Evolutionary conservation across 2,888 invertebrate species (phyloP).

Genomic region (Stictocephala bisonia): DNA sequence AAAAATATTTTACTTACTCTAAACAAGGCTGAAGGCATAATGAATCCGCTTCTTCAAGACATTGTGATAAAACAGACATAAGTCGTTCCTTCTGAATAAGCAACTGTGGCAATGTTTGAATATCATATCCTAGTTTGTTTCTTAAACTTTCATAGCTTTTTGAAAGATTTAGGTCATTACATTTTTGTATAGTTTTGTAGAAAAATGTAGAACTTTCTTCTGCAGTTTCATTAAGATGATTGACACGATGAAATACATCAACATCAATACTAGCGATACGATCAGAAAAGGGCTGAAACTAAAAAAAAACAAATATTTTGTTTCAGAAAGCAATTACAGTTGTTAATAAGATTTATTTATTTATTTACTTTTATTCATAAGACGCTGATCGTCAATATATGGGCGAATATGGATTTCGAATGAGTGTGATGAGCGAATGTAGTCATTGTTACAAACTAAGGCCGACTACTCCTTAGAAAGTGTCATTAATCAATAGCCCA

Average conservation of each 20-base stretch:
- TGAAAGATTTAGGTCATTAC: slow-evolving; percentile 89
- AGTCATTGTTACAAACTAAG: too few relatives aligned
- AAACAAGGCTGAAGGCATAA: slow-evolving; percentile 83
- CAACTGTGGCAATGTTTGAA: slow-evolving; percentile 84
- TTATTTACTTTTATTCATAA: too few relatives aligned
- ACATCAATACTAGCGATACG: slow-evolving; percentile 87
- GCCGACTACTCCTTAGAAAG: too few relatives aligned
- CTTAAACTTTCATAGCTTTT: slow-evolving; percentile 83
- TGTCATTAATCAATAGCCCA: too few relatives aligned
- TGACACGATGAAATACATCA: slow-evolving; percentile 87
- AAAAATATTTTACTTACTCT: slow-evolving; percentile 74
- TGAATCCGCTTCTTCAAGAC: slow-evolving; percentile 77
- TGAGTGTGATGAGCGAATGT: too few relatives aligned
- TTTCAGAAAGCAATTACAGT: too few relatives aligned
- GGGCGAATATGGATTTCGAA: too few relatives aligned
- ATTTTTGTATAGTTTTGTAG: slow-evolving; percentile 84
- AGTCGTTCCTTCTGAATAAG: slow-evolving; percentile 83
- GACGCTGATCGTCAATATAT: too few relatives aligned
- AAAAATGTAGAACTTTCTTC: slow-evolving; percentile 80
- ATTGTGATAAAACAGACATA: slow-evolving; percentile 76
- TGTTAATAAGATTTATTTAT: too few relatives aligned
- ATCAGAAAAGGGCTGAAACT: slow-evolving; percentile 91
- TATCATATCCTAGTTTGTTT: slow-evolving; percentile 78
- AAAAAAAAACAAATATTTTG: slow-evolving; percentile 60
- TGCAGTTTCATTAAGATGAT: slow-evolving; percentile 77